Conservation (phyloP, 2,888 invertebrate genomes). For the Dastarcus helophoroides region DNA sequence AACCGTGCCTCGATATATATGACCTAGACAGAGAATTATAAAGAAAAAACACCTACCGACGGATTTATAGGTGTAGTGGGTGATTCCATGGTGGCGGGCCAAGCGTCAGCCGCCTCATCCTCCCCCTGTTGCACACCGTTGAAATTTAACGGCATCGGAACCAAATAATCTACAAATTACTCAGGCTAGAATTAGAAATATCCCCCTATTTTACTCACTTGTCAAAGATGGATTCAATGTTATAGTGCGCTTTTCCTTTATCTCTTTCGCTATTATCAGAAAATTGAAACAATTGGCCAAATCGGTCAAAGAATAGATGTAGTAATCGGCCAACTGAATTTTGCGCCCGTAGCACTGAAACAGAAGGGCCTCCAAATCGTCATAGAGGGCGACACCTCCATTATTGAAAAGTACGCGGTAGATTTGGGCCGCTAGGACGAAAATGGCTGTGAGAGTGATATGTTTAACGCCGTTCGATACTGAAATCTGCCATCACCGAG, state of each 20-base stretch:
- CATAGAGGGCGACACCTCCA: slow-evolving; percentile 26
- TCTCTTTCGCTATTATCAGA: slow-evolving; percentile 28
- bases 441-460: slow-evolving; percentile 29
- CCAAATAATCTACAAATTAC: slow-evolving; percentile 24
- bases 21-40: no score
- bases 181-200: slow-evolving; percentile 4
- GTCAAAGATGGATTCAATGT: slow-evolving; percentile 40
- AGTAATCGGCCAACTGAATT: slow-evolving; percentile 26
- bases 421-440: slow-evolving; percentile 31
- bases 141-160: slow-evolving; percentile 25
- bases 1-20: no score
- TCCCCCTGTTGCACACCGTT: background rate
- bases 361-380: slow-evolving; percentile 26
- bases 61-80: no score
- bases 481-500: slow-evolving; percentile 17
- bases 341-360: slow-evolving; percentile 25
- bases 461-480: slow-evolving; percentile 22
- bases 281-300: slow-evolving; percentile 30
- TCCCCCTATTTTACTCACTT: slow-evolving; percentile 31
- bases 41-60: no score
- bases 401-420: slow-evolving; percentile 30
- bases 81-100: no score
- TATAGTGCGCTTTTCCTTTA: slow-evolving; percentile 35
- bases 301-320: slow-evolving; percentile 29
- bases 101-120: no score